Evolutionary conservation across 2,888 invertebrate genomes (phyloP).

Genomic region (Loripinus fragilis): DNA sequence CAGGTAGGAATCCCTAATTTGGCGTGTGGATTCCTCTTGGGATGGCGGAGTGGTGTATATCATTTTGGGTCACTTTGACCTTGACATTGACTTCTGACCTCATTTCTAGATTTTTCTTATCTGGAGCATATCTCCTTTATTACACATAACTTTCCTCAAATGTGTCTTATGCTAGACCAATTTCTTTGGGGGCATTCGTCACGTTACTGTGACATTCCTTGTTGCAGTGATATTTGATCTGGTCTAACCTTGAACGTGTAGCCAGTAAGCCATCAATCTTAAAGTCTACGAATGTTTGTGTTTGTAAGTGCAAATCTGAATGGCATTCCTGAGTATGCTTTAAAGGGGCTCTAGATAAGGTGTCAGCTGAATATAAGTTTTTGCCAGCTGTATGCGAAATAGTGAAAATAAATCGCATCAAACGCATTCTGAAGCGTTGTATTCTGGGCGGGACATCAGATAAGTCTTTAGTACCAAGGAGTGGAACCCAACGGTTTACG

Average conservation of each 20-base stretch:
- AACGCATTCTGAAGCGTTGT: conserved; percentile 34
- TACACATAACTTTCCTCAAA: no score
- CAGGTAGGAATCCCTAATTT: no score
- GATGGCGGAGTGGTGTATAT: no score
- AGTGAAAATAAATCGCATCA: conserved; percentile 36
- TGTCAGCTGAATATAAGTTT: conserved; percentile 43
- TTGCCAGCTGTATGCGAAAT: conserved; percentile 22
- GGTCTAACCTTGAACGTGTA: conserved; percentile 1
- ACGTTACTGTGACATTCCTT: no score
- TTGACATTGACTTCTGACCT: no score
- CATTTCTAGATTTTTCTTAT: no score
- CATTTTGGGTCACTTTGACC: no score
- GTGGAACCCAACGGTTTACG: conserved; percentile 18
- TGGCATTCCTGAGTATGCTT: conserved; percentile 18
- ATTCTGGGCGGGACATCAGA: conserved; percentile 29
- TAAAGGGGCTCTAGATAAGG: conserved; percentile 39
- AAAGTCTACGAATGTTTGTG: conserved; percentile 37
- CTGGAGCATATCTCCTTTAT: no score
- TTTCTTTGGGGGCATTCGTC: no score
- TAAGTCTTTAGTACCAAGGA: conserved; percentile 21
- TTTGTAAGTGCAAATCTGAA: conserved; percentile 26
- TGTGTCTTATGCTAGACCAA: no score
- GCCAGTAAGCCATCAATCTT: conserved; percentile 39
- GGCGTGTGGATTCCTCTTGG: no score
- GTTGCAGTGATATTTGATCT: not conserved